Base-by-base conservation (phyloP, 1,140 invertebrate genomes). In the Drosophila ficusphila region DNA sequence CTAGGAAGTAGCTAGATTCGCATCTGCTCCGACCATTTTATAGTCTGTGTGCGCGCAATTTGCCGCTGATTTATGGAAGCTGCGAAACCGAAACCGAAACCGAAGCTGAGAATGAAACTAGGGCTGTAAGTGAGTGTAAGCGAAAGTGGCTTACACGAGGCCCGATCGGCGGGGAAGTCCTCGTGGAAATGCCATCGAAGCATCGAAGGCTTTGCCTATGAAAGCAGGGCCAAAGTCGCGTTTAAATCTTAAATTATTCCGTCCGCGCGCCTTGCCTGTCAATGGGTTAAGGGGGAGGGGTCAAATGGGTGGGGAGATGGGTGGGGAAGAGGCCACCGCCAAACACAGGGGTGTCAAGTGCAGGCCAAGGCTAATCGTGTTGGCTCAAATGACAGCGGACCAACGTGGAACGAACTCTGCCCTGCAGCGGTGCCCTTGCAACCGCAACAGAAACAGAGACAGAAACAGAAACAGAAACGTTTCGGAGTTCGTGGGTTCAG, bases 231-330 rank as follows among this genome's bases (percentile, higher is more conserved):
- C 19, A n/a, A 39, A 14, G 2, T 11, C 16, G 6, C 19, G 36
- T 34, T 25, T 33, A 19, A 7, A 23, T 11, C 44, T 53, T 33
- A 67, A 67, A 41, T 27, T 23, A 48, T 48, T 61, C 14, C 12
- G 23, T 12, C 11, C n/a, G 25, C 18, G 47, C 7, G 18, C 23
- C 7, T 54, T 47, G 49, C 29, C 56, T 62, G 76, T 72, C 76
- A 69, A 79, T 75, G 76, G 70, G 76, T 79, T 79, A 72, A 58
- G 48, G 39, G 31, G n/a, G n/a, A n/a, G n/a, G n/a, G n/a, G n/a
- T n/a, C n/a, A n/a, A n/a, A n/a, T n/a, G n/a, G n/a, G n/a, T n/a
- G n/a, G n/a, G n/a, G n/a, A n/a, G n/a, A n/a, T n/a, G n/a, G n/a
- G n/a, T n/a, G n/a, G n/a, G n/a, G n/a, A n/a, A n/a, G n/a, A n/a